Base-by-base conservation (phyloP, 2,888 invertebrate genomes). In the Mamestra brassicae region DNA sequence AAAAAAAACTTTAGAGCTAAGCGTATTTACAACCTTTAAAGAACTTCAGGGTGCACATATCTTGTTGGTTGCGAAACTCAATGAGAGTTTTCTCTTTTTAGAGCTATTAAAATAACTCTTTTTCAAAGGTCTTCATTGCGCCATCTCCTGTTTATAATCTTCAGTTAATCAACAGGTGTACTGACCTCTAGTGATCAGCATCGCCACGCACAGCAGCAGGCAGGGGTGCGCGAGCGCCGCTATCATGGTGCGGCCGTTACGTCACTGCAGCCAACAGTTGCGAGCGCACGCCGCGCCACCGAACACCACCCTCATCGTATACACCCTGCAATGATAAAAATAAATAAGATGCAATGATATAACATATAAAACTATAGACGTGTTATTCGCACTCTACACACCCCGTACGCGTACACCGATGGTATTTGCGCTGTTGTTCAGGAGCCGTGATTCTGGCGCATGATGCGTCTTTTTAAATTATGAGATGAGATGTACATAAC, bases 151-250 rank as follows among this genome's bases (percentile, higher is more conserved):
- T 47, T 47, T 47, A 47, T 47, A 11, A 26, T n/a, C 10, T 26
- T 8, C 8, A n/a, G 11, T 47, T 1, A 47, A 47, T 47, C 3
- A 47, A 55, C 26, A 55, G 11, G 26, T 55, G 11, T 8, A 88
- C 90, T 86, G 73, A 95, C 95, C 95, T 92, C 92, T 90, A 74
- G 91, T 91, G 34, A 95, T 88, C 67, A 95, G 86, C 87, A 93
- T 90, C 55, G 92, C 83, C 65, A 90, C 88, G 34, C 93, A 87
- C 61, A 95, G 86, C 17, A 94, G 84, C 61, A 91, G 87, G 50
- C 91, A 91, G 13, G 87, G 85, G 58, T 87, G 90, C 80, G 88
- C 85, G 36, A 79, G 85, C 76, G 85, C 78, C n/a, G 85, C 75
- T 85, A 87, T 89, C 94, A 94, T 94, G 72, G 81, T 92, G 88